Evolutionary conservation across 2,888 invertebrate genomes (phyloP), one percentile per base, ranked within the genome.

Genomic region (Drosophila quinaria): DNA sequence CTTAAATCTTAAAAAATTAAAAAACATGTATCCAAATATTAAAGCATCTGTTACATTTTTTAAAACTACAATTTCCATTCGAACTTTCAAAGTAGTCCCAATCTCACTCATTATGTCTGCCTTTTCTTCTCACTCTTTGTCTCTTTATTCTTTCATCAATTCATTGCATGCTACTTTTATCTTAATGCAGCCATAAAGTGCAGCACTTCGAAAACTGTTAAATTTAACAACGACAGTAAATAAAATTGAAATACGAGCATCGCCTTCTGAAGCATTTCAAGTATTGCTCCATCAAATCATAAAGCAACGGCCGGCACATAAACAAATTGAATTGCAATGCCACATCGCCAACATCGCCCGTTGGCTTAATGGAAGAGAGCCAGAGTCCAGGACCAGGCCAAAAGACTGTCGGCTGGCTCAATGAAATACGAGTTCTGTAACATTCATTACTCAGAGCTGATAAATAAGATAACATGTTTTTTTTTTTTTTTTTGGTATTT

Each of bases 241-340:
- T 64, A 59, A 77, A 76, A 80, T 72, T 68, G 46, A 65, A 62
- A 60, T 64, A 50, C 71, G 72, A 83, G 52, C 41, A 70, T 63
- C 42, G 66, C 56, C 41, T 42, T 19, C 31, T 17, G 56, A 42
- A 54, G 51, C 58, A 80, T 72, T 80, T 67, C 42, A 42, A 58
- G 64, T 51, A 81, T 61, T 39, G 62, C 62, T 51, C 58, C 68
- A 71, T 71, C 68, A 79, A 75, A 70, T 70, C 81, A 74, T 78
- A 70, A 70, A 67, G 59, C 64, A 81, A 73, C 49, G 31, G 52
- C 42, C 42, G 37, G 13, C 68, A 76, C 81, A 89, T 89, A 89
- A 84, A 89, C 89, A 89, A 89, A 84, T 84, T 89, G 90, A 89
- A 89, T 73, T 78, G 80, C 76, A 75, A 42, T 61, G 42, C 58